These are phyloP conservation scores for Climacteris rufus DNA, from an alignment of 2,113 vertebrate species.

Conservation along the genomic window DNA sequence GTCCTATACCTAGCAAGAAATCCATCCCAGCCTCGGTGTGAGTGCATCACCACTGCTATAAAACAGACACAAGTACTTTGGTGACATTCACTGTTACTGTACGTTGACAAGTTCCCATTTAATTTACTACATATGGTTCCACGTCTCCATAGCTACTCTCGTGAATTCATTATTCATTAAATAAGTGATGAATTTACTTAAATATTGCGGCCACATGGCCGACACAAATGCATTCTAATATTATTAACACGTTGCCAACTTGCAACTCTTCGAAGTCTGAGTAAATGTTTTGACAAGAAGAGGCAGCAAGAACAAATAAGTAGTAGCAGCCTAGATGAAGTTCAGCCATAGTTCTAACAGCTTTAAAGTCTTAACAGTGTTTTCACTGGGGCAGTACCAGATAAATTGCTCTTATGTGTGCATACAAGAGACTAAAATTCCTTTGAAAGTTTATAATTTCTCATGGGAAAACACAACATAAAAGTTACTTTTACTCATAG, in stretches of 20 bases:
- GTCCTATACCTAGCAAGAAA: background rate
- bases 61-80: conserved; percentile 43
- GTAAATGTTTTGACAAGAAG: conserved; percentile 83
- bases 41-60: conserved; percentile 33
- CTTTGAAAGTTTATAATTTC: conserved; percentile 87
- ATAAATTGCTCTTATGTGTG: conserved; percentile 83
- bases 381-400: conserved; percentile 78
- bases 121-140: conserved; percentile 67
- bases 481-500: conserved; percentile 82
- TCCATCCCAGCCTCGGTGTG: background rate
- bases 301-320: conserved; percentile 80
- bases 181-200: conserved; percentile 74
- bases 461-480: conserved; percentile 83
- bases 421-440: conserved; percentile 80
- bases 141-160: conserved; percentile 69
- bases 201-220: conserved; percentile 80
- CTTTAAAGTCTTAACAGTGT: conserved; percentile 80
- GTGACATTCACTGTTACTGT: conserved; percentile 55
- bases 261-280: conserved; percentile 74
- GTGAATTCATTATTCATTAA: conserved; percentile 77
- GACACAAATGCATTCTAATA: conserved; percentile 77
- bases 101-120: conserved; percentile 66
- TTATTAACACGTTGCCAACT: conserved; percentile 80
- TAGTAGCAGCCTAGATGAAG: conserved; percentile 76
- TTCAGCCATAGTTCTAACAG: conserved; percentile 76